Conservation (phyloP, 2,113 vertebrate genomes). For the Kobus ellipsiprymnus region DNA sequence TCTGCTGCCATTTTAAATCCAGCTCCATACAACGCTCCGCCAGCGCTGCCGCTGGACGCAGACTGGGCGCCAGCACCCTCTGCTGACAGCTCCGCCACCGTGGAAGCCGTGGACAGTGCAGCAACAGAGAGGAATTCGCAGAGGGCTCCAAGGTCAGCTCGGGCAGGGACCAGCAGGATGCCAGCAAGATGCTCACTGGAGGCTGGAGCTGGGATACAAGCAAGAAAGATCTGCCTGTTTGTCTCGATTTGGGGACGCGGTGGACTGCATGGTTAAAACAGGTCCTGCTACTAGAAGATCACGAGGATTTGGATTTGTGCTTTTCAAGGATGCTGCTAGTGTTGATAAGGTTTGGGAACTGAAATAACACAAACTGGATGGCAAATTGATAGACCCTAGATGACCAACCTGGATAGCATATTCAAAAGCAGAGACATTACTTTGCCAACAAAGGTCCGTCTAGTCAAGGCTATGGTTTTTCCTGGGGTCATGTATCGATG, state of each 20-base stretch:
- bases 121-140: not conserved
- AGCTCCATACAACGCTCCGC: not conserved
- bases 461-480: too few species aligned
- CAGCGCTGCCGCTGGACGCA: fast-evolving
- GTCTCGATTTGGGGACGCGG: not conserved
- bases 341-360: not conserved
- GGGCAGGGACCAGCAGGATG: not conserved
- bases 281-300: not conserved
- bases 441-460: too few species aligned
- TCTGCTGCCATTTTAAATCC: not conserved
- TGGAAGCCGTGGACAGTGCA: not conserved
- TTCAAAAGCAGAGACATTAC: too few species aligned
- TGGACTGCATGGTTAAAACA: not conserved
- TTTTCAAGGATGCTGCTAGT: not conserved
- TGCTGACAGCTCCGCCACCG: fast-evolving
- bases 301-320: not conserved
- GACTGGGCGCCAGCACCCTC: not conserved
- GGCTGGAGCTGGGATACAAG: not conserved
- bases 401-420: too few species aligned
- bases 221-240: not conserved
- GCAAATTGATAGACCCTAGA: not conserved
- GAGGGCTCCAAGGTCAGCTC: fast-evolving
- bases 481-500: fast-evolving
- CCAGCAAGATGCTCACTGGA: not conserved
- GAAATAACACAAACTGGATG: not conserved